Percentiles rank a stretch among this genome's conserved stretches.
These are phyloP conservation scores for Lithobates pipiens DNA, from an alignment of 2,797 vertebrate species.

Conservation along the genomic window DNA sequence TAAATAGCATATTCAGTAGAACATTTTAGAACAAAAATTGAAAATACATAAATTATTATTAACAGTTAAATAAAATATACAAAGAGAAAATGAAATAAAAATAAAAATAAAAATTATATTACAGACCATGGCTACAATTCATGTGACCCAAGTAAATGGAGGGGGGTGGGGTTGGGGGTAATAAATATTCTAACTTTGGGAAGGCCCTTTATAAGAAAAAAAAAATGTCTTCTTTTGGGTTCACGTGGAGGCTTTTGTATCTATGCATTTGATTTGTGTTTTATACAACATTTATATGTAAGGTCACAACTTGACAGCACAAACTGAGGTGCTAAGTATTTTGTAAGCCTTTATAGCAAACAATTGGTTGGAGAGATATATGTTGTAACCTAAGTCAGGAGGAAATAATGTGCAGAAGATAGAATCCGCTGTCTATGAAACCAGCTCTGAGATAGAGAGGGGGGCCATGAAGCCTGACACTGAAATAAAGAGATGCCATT, in stretches of 20 bases:
- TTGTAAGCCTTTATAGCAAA: constrained; percentile 37
- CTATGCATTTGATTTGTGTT: constrained; percentile 28
- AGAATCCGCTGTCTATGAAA: constrained; percentile 37
- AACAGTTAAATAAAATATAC: no score
- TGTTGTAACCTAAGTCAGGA: constrained; percentile 31
- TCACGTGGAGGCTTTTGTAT: neutral
- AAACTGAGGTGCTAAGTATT: constrained; percentile 26
- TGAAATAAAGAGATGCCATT: constrained; percentile 49
- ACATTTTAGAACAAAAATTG: no score
- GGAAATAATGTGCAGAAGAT: constrained; percentile 51
- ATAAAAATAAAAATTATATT: no score
- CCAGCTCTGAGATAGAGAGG: constrained; percentile 34
- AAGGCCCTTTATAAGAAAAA: neutral
- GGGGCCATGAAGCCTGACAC: constrained; percentile 51
- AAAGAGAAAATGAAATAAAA: no score
- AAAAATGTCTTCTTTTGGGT: neutral
- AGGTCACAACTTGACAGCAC: constrained; percentile 23
- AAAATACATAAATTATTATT: no score
- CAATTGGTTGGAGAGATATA: constrained; percentile 43
- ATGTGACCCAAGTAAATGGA: no score
- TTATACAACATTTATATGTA: constrained; percentile 46
- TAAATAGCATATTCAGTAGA: no score
- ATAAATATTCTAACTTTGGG: neutral
- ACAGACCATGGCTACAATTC: no score
- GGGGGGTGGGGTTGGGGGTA: no score